These are phyloP conservation scores for Synergus laeviventris DNA, from an alignment of 2,888 invertebrate species.

Conservation along the genomic window DNA sequence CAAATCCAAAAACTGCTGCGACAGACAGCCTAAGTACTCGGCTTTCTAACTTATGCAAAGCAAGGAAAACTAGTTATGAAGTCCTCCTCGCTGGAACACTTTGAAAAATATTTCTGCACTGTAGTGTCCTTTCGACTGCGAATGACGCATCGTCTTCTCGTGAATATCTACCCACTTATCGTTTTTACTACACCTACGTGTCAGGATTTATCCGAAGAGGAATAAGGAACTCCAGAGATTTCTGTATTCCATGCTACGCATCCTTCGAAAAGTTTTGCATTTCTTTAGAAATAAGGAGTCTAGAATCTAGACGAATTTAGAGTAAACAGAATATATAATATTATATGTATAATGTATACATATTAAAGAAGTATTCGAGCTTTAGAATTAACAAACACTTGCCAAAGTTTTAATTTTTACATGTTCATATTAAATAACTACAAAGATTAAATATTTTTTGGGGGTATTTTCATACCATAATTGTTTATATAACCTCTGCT, in stretches of 20 bases:
- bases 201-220: neutral
- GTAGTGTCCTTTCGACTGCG: constrained; percentile 49
- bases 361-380: no score
- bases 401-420: no score
- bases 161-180: constrained; percentile 42
- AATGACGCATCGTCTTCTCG: constrained; percentile 48
- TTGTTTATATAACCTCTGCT: no score
- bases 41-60: constrained; percentile 26
- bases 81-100: constrained; percentile 44
- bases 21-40: constrained; percentile 37
- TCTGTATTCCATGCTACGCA: neutral
- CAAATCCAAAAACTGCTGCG: constrained; percentile 29
- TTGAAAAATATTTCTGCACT: constrained; percentile 49
- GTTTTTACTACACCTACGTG: constrained; percentile 11
- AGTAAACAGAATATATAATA: neutral
- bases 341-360: no score
- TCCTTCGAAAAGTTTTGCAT: neutral
- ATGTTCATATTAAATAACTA: no score
- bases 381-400: no score
- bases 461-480: no score
- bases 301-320: neutral
- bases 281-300: neutral
- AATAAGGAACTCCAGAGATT: neutral
- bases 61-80: constrained; percentile 52
- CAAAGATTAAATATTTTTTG: no score